These are phyloP conservation scores for Oasisia sp. DNA, from an alignment of 2,888 invertebrate species.

Conservation along the genomic window DNA sequence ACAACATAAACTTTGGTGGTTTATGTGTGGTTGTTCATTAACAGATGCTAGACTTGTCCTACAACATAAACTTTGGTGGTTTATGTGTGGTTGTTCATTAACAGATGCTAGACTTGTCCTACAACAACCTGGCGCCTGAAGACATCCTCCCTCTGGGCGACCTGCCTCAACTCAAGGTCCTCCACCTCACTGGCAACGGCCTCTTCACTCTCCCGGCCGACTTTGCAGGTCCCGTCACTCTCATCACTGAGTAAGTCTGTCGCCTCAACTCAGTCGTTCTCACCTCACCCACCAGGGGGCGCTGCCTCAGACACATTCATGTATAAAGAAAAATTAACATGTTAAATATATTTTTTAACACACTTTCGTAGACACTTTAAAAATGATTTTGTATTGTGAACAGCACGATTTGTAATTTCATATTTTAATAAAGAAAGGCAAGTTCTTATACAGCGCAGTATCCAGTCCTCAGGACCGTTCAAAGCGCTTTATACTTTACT, in stretches of 20 bases:
- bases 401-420: too few relatives aligned
- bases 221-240: constrained; percentile 53
- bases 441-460: too few relatives aligned
- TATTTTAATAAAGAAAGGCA: too few relatives aligned
- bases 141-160: constrained; percentile 60
- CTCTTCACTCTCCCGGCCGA: constrained; percentile 56
- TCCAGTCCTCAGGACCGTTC: too few relatives aligned
- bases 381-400: too few relatives aligned
- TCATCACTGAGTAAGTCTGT: not conserved
- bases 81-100: not conserved
- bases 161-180: constrained; percentile 54
- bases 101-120: constrained; percentile 63
- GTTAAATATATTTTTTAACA: too few relatives aligned
- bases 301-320: too few relatives aligned
- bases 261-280: not conserved
- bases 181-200: constrained; percentile 62
- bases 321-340: too few relatives aligned
- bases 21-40: not conserved
- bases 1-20: constrained; percentile 49
- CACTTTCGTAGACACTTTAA: too few relatives aligned
- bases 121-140: constrained; percentile 62
- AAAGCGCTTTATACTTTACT: too few relatives aligned
- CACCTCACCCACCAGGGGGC: too few relatives aligned
- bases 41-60: constrained; percentile 63
- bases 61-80: constrained; percentile 49